Evolutionary conservation across 1,140 invertebrate genomes (phyloP).

Genomic region (Bombus affinis): DNA sequence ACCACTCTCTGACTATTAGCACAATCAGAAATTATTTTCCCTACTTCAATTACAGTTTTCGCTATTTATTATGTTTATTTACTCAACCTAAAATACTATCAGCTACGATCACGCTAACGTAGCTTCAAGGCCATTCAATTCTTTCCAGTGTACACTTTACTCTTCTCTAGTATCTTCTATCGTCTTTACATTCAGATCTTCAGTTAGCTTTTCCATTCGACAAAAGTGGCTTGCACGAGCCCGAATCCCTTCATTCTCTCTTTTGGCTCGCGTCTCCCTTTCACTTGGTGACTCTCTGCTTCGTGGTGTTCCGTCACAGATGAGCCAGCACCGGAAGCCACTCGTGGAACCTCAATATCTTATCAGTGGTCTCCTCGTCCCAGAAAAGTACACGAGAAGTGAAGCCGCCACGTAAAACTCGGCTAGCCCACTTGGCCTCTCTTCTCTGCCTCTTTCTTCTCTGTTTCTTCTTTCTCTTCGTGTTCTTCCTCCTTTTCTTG

Average conservation of each 20-base stretch:
- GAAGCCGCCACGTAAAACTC: neutral
- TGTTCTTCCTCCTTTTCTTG: too few species aligned
- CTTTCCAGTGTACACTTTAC: neutral
- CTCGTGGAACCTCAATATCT: slow-evolving; percentile 37
- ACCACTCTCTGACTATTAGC: too few species aligned
- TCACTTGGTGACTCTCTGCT: slow-evolving; percentile 1
- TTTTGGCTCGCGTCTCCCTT: slow-evolving; percentile 10
- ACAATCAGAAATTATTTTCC: neutral
- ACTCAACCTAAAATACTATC: neutral
- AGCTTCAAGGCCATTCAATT: neutral
- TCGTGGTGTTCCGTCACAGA: slow-evolving; percentile 24
- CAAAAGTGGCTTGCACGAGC: slow-evolving; percentile 8
- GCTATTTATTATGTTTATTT: neutral
- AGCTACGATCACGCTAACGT: neutral
- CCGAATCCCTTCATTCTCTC: neutral
- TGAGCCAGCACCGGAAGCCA: slow-evolving; percentile 46
- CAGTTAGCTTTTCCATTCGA: slow-evolving; percentile 28
- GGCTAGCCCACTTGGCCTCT: neutral
- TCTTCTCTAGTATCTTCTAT: neutral
- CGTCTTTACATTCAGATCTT: neutral
- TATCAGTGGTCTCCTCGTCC: slow-evolving; percentile 31
- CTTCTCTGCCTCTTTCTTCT: neutral
- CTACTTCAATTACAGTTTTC: neutral
- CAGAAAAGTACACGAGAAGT: slow-evolving; percentile 16
- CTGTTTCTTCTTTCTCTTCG: neutral